These are phyloP conservation scores for Procambarus clarkii DNA, from an alignment of 1,140 invertebrate species.

Conservation along the genomic window DNA sequence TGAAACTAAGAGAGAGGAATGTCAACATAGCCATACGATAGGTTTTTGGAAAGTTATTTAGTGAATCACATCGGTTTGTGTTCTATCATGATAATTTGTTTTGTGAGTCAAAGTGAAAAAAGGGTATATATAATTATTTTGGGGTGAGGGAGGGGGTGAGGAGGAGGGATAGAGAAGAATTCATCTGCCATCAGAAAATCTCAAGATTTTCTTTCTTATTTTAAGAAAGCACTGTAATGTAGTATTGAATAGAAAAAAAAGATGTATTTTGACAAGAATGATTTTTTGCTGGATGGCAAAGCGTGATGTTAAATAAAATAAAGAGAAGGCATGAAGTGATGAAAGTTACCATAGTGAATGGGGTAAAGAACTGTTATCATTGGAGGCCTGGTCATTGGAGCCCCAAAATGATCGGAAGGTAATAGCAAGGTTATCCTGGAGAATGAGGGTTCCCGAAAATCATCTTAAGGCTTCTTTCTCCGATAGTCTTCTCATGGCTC, in stretches of 20 bases:
- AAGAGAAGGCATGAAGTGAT: neutral
- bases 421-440: neutral
- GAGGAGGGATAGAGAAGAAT: too few relatives aligned
- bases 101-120: too few relatives aligned
- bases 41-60: neutral
- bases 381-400: too few relatives aligned
- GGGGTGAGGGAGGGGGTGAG: too few relatives aligned
- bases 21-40: too few relatives aligned
- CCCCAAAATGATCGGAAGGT: neutral
- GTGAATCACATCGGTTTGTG: neutral
- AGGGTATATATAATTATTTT: too few relatives aligned
- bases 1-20: too few relatives aligned
- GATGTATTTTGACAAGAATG: neutral
- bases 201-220: too few relatives aligned
- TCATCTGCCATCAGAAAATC: too few relatives aligned
- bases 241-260: neutral
- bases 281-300: neutral
- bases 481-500: slow-evolving; percentile 21
- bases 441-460: slow-evolving; percentile 6
- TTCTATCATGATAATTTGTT: neutral
- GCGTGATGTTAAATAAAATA: neutral
- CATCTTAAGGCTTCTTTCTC: slow-evolving; percentile 37
- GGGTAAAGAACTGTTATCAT: too few relatives aligned
- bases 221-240: too few relatives aligned
- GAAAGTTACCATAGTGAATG: neutral